Evolutionary conservation across 2,888 invertebrate species (phyloP), one percentile per base, ranked within the genome.

Genomic region (Tridacna crocea): DNA sequence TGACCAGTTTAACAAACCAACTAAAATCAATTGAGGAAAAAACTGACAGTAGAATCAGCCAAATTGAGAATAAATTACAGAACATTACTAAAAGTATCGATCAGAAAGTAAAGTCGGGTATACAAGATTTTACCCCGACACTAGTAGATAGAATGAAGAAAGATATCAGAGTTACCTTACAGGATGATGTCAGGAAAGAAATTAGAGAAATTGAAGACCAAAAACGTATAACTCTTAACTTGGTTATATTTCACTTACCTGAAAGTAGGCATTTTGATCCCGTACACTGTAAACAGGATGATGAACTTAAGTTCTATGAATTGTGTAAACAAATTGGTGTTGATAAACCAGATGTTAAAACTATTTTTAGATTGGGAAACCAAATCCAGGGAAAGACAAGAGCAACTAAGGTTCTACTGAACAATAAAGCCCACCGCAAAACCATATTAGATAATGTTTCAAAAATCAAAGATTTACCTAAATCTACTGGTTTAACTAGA

Each of bases 11-110:
- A 11, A 6, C 24, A 19, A 22, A 22, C 12, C 65, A 65, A 27
- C 65, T 65, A 10, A 65, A 13, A 19, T 65, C 65, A 10, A 65
- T 65, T 26, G 65, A 65, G 26, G 65, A 65, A 22, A 65, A 22
- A 65, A 65, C 65, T 26, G 27, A 65, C 12, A 27, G 8, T 26
- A 65, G 65, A 26, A 19, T 65, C 22, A 65, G 12, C 10, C 22
- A 65, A 26, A 12, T 65, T 12, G 65, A 65, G 26, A 19, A 24
- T 10, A 24, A 65, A 65, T n/a, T 61, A 17, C 13, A 13, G 11
- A 61, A 61, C 22, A 13, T 61, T 13, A 61, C 13, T 11, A n/a
- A n/a, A 13, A 22, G 22, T 22, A 13, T 61, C 11, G 61, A n/a
- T 61, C 10, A 13, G n/a, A 13, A 22, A 13, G n/a, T 61, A n/a